Evolutionary conservation across 2,888 invertebrate species (phyloP), one percentile per base, ranked within the genome.

Genomic region (Tinea trinotella): DNA sequence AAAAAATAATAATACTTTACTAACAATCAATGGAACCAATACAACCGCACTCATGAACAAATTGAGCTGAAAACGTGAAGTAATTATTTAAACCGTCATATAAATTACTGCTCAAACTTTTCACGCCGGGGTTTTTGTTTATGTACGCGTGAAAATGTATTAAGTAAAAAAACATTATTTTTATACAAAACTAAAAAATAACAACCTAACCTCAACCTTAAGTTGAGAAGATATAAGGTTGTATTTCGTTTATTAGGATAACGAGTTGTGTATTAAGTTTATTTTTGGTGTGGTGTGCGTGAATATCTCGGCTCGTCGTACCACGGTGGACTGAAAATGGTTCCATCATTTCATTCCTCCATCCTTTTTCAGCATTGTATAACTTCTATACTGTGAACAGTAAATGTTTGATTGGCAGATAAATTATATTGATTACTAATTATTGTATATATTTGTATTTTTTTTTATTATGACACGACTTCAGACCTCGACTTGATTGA

Each of bases 61-160:
- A 84, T 85, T 82, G 83, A 81, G 81, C 80, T 74, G 82, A 83
- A 83, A 85, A 83, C 81, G 80, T 73, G 74, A 65, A 76, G 83
- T 84, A 85, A 84, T 84, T 84, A 85, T 85, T 85, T 85, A 84
- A 83, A 84, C 82, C 83, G 80, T 83, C 84, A 82, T 84, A 85
- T 84, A 84, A 84, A 84, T 85, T 84, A 85, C 83, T 71, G 78
- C 75, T 77, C 74, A 79, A 79, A 84, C 85, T 84, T 85, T 85
- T 84, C 83, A 81, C 79, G 76, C 76, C 68, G 63, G 59, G 60
- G 61, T 56, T 46, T 24, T 56, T 44, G 48, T 58, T 57, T 22
- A 20, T 64, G 77, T 74, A 75, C 71, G 78, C 57, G 74, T 71
- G 61, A 58, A 58, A 59, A 58, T 58, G 57, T 63, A 64, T 64